Conservation (phyloP, 2,888 invertebrate species). For the Noctua fimbriata region DNA sequence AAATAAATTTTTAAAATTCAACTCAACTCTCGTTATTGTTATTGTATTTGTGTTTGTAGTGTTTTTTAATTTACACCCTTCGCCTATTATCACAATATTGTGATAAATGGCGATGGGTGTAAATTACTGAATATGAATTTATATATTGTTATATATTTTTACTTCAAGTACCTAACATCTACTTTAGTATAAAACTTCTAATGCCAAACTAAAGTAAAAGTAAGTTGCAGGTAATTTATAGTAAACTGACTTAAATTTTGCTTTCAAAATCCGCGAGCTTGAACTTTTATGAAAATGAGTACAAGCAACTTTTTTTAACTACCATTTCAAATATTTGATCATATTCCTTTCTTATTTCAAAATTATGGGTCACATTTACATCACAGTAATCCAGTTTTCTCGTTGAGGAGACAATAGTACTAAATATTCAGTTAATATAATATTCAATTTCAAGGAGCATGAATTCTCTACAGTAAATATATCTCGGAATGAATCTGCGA, state of each 20-base stretch:
- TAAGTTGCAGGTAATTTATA: neutral
- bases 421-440: neutral
- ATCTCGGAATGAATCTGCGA: constrained; percentile 25
- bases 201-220: neutral
- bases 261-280: neutral
- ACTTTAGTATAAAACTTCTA: neutral
- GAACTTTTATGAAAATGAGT: neutral
- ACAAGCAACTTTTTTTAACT: neutral
- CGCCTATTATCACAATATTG: too few species aligned
- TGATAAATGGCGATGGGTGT: too few species aligned
- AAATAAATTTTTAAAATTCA: too few species aligned
- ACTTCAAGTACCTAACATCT: too few species aligned
- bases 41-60: too few species aligned
- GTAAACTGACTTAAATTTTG: neutral
- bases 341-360: neutral
- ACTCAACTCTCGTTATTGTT: too few species aligned
- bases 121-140: too few species aligned
- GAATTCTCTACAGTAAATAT: constrained; percentile 34
- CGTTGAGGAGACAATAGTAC: neutral
- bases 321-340: neutral
- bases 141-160: too few species aligned
- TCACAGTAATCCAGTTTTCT: neutral
- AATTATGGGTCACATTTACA: neutral
- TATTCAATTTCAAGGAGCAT: neutral
- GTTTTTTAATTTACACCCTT: too few species aligned